Percentiles rank a stretch among this genome's conserved stretches.
These are phyloP conservation scores for Muscicapa adusta DNA, from an alignment of 2,113 vertebrate genomes.

Conservation along the genomic window DNA sequence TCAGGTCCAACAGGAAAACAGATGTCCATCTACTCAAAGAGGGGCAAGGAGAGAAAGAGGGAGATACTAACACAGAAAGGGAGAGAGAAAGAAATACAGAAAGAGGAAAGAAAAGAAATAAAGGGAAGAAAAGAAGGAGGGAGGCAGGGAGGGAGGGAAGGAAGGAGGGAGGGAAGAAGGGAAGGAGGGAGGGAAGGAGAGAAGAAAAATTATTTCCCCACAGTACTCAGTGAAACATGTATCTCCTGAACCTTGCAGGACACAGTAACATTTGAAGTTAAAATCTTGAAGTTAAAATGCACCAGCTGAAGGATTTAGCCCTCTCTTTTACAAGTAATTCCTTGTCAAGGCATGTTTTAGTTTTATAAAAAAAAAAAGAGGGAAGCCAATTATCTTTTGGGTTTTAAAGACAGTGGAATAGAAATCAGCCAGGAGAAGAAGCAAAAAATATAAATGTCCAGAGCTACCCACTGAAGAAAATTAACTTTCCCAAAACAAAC, in stretches of 20 bases:
- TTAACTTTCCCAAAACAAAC: not conserved
- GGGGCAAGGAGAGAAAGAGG: not conserved
- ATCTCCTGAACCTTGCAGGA: not conserved
- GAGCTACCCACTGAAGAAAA: not conserved
- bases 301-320: not conserved
- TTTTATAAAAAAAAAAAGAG: not conserved
- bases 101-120: not conserved
- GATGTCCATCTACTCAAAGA: not conserved
- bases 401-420: not conserved
- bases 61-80: not conserved
- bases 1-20: not conserved
- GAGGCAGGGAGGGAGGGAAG: accelerated
- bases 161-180: not conserved
- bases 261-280: not conserved
- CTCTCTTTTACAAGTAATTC: not conserved
- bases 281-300: not conserved
- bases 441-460: not conserved
- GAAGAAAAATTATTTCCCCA: not conserved
- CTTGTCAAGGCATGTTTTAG: not conserved
- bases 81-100: not conserved
- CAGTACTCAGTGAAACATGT: not conserved
- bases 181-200: not conserved
- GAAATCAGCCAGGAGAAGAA: not conserved
- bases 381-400: not conserved
- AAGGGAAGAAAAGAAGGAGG: not conserved